phyloP scores from a whole-genome alignment of 2,888 invertebrate genomes.

The Calliphora vomitoria region DNA sequence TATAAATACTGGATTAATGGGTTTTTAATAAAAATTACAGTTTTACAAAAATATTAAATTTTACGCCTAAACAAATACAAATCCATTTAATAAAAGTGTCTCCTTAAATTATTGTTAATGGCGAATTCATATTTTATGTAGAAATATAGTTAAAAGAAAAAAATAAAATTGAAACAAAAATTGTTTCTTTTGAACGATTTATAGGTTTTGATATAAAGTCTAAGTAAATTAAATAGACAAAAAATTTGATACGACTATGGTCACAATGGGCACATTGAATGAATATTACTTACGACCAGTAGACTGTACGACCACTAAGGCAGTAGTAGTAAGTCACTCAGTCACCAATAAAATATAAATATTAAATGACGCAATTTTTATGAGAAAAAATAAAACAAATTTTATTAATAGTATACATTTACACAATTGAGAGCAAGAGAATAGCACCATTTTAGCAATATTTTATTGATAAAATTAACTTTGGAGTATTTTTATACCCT shows the following conservation, averaged over 20 bases:
- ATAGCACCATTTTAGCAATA: no score
- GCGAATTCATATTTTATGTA: conserved; percentile 77
- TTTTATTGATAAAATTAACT: no score
- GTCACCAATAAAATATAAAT: conserved; percentile 47
- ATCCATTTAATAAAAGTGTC: conserved; percentile 71
- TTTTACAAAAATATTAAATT: conserved; percentile 48
- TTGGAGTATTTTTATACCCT: no score
- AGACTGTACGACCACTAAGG: conserved; percentile 11
- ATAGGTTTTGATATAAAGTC: conserved; percentile 73
- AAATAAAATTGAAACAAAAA: conserved; percentile 19
- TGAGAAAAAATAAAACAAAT: conserved; percentile 25
- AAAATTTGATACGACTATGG: conserved; percentile 46
- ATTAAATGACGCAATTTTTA: conserved; percentile 60
- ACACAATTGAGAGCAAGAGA: background rate
- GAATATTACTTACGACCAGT: background rate
- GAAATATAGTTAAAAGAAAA: background rate
- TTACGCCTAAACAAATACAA: conserved; percentile 63
- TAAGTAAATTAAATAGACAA: conserved; percentile 59
- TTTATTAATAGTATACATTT: conserved; percentile 39
- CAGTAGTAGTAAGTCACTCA: conserved; percentile 20
- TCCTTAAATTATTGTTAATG: conserved; percentile 71
- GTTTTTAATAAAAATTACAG: conserved; percentile 54
- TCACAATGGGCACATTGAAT: conserved; percentile 22
- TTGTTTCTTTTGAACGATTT: conserved; percentile 73
- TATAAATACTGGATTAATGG: conserved; percentile 49